These are phyloP conservation scores for Caenorhabditis macrosperma DNA, from an alignment of 2,888 invertebrate genomes.

Conservation along the genomic window DNA sequence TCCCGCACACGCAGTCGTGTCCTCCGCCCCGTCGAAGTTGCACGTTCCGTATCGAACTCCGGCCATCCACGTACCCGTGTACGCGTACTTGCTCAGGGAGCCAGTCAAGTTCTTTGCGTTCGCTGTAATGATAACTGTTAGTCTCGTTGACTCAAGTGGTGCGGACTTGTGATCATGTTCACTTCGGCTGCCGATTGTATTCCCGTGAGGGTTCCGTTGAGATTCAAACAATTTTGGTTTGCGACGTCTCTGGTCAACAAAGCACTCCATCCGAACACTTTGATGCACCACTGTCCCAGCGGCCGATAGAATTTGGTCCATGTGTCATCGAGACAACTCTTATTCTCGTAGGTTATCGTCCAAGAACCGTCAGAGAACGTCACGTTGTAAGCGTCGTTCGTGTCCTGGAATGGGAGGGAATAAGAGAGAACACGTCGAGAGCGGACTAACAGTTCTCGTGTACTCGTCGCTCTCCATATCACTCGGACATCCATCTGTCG, in stretches of 20 bases:
- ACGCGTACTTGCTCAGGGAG: not conserved
- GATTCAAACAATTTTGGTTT: not conserved
- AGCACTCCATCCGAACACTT: not conserved
- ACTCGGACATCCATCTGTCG: conserved; percentile 9
- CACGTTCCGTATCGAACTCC: not conserved
- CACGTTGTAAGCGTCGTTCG: not conserved
- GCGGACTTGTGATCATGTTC: not conserved
- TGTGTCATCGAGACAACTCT: not conserved
- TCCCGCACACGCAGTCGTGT: not conserved
- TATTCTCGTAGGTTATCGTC: not conserved
- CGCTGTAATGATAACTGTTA: not conserved
- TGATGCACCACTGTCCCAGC: not conserved
- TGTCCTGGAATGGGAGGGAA: not conserved
- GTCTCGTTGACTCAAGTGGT: too few relatives aligned
- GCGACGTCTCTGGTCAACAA: not conserved
- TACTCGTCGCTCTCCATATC: not conserved
- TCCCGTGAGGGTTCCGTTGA: not conserved
- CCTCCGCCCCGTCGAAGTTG: not conserved
- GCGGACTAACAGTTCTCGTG: conserved; percentile 6
- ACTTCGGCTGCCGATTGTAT: not conserved
- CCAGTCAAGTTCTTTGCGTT: not conserved
- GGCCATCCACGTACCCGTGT: conserved; percentile 7
- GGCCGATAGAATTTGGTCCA: conserved; percentile 18
- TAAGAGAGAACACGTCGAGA: too few relatives aligned
- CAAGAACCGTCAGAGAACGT: not conserved